Base-by-base conservation (phyloP, 2,113 vertebrate species). In the Grammomys dolichurus region DNA sequence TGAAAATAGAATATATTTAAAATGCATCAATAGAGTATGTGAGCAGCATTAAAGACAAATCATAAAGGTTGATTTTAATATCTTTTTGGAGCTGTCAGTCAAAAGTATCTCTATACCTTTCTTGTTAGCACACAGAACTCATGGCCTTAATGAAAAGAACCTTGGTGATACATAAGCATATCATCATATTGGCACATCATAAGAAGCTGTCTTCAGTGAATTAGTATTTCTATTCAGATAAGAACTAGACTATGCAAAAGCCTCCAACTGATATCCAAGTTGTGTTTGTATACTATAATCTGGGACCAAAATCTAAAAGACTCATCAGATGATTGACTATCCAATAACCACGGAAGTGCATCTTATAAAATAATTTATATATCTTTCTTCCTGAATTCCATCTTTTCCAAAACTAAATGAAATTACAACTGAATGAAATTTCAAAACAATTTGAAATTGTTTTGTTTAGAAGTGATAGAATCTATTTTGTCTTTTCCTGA, bases 1-100 rank as follows among this genome's bases (percentile, higher is more conserved):
- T 88, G 90, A 97, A 96, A 97, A 93, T 95, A 94, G 82, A 93
- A 94, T 72, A 86, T 78, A 87, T 92, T 96, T 76, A 96, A 95
- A 94, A 95, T 92, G 54, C 51, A 82, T 90, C 93, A 96, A 88
- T 20, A 95, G 92, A 96, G 72, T 92, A 92, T 93, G 28, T 90
- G 72, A 96, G 40, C 72, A 95, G 26, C 67, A 97, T 93, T 96
- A 96, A 96, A 93, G 81, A 48, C 40, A 95, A 96, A 87, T 91
- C 81, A 14, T 90, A 95, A 95, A 95, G 31, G 88, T 40, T 28
- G 12, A 72, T 51, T 96, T 96, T 89, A 89, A 90, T 96, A 73
- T 95, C 51, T 88, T 92, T 95, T 67, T 24, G 76, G 46, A n/a
- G 65, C n/a, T 97, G 84, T 97, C 96, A 92, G 75, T 97, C 84